phyloP scores from a whole-genome alignment of 2,113 vertebrate genomes.

The Microcebus murinus region DNA sequence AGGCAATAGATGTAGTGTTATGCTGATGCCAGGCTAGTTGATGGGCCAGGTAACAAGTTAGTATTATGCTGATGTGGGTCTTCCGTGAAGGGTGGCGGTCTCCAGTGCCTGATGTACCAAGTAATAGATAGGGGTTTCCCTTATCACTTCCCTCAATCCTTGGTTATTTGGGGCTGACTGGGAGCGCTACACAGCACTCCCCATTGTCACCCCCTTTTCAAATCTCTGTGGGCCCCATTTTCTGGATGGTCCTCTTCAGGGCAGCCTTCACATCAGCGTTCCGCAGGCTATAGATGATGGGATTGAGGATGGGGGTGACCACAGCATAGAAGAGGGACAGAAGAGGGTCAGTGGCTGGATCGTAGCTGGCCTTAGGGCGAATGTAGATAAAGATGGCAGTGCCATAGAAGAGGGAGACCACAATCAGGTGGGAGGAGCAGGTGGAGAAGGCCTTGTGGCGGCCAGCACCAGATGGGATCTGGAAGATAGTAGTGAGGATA shows the following conservation, averaged over 20 bases:
- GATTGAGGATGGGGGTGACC: slow-evolving; percentile 68
- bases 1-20: too few species aligned
- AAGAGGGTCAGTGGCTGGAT: slow-evolving; percentile 52
- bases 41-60: too few species aligned
- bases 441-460: slow-evolving; percentile 35
- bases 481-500: slow-evolving; percentile 18
- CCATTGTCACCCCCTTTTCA: accelerated
- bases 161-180: background rate
- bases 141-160: background rate
- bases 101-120: too few species aligned
- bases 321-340: slow-evolving; percentile 71
- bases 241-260: slow-evolving; percentile 49
- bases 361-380: slow-evolving; percentile 55
- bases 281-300: slow-evolving; percentile 67
- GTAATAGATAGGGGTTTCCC: too few species aligned
- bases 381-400: slow-evolving; percentile 52
- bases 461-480: background rate
- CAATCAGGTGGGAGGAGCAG: slow-evolving; percentile 1
- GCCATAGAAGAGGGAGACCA: slow-evolving; percentile 50
- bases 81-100: too few species aligned
- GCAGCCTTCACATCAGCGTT: slow-evolving; percentile 49
- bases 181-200: background rate
- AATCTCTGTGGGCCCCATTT: background rate
- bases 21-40: too few species aligned
- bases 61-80: too few species aligned